Evolutionary conservation across 2,888 invertebrate species (phyloP).

Genomic region (Eilema griseolum): DNA sequence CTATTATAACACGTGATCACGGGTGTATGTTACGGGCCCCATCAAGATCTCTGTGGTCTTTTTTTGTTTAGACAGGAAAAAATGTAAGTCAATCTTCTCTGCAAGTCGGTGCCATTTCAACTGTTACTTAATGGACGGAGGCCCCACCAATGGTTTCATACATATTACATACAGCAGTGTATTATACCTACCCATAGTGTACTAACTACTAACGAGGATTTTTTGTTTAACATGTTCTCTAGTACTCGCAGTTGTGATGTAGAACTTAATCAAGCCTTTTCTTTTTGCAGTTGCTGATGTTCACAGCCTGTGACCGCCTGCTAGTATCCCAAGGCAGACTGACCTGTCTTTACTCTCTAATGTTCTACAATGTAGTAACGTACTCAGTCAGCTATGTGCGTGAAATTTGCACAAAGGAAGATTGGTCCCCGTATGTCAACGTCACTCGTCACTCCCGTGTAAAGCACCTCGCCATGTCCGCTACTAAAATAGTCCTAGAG

Average conservation of each 20-base stretch:
- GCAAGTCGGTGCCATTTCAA: not conserved
- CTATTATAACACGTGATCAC: no score
- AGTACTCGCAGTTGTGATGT: no score
- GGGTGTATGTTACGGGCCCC: no score
- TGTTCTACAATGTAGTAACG: conserved; percentile 94
- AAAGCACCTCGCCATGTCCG: conserved; percentile 93
- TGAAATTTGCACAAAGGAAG: conserved; percentile 91
- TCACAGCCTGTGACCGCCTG: conserved; percentile 90
- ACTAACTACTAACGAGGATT: not conserved
- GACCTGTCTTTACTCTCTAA: conserved; percentile 91
- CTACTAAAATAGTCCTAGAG: conserved; percentile 93
- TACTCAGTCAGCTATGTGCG: conserved; percentile 92
- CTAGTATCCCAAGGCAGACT: conserved; percentile 87
- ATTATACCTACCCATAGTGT: not conserved
- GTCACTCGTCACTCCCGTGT: conserved; percentile 91
- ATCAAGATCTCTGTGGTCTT: not conserved
- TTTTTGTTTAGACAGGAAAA: no score
- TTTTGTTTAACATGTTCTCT: not conserved
- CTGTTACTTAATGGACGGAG: not conserved
- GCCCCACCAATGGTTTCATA: no score
- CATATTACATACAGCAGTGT: not conserved
- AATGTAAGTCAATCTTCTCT: not conserved
- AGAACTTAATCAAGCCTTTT: not conserved
- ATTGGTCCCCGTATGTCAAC: conserved; percentile 92
- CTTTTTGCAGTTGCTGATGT: conserved; percentile 88